Conservation (phyloP, 2,888 invertebrate species). For the Drosophila macrospina region DNA sequence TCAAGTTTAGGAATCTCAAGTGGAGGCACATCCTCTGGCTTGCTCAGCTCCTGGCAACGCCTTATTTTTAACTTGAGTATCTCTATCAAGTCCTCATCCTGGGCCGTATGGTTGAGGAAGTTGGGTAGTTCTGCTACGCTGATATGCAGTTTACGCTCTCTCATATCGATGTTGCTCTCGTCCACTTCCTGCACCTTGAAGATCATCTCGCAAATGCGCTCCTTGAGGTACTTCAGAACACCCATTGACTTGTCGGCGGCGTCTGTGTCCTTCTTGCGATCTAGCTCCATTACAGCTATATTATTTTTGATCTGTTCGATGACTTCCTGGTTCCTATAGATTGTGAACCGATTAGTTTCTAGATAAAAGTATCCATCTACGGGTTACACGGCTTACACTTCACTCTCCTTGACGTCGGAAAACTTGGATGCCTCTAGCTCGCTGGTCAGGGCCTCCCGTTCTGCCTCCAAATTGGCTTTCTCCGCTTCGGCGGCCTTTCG, state of each 20-base stretch:
- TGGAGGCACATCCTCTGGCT: slow-evolving; percentile 65
- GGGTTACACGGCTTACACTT: slow-evolving; percentile 88
- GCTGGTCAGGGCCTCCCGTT: slow-evolving; percentile 88
- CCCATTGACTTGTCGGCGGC: slow-evolving; percentile 82
- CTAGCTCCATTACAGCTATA: slow-evolving; percentile 86
- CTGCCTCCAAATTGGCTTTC: slow-evolving; percentile 89
- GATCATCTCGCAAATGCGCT: slow-evolving; percentile 84
- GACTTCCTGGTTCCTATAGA: slow-evolving; percentile 89
- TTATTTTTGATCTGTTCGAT: slow-evolving; percentile 88
- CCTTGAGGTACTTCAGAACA: slow-evolving; percentile 83
- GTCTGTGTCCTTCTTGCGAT: slow-evolving; percentile 84
- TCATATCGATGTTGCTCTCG: slow-evolving; percentile 81
- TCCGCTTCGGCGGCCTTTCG: slow-evolving; percentile 90
- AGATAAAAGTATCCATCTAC: accelerated
- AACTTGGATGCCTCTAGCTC: slow-evolving; percentile 92
- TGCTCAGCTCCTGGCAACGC: slow-evolving; percentile 77
- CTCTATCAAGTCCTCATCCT: slow-evolving; percentile 83
- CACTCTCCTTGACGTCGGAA: slow-evolving; percentile 92
- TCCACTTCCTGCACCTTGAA: slow-evolving; percentile 85
- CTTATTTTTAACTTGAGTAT: slow-evolving; percentile 83
- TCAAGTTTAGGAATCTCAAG: slow-evolving; percentile 74
- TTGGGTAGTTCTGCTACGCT: slow-evolving; percentile 77
- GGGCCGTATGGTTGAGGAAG: slow-evolving; percentile 78
- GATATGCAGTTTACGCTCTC: slow-evolving; percentile 70
- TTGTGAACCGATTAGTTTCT: neutral